Percentiles rank a stretch among this genome's conserved stretches.
Conservation (phyloP, 2,113 vertebrate genomes). For the Elephantulus edwardii region DNA sequence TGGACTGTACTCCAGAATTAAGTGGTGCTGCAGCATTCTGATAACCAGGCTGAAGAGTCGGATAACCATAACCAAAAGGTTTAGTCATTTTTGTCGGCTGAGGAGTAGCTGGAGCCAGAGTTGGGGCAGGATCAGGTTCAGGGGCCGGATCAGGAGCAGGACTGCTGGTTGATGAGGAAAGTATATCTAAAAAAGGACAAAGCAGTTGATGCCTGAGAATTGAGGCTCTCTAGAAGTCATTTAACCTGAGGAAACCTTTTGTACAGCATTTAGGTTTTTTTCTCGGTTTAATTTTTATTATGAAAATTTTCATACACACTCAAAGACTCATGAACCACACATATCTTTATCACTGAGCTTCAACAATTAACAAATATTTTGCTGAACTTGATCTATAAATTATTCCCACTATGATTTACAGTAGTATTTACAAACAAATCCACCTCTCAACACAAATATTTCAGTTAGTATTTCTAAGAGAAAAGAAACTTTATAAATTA, state of each 20-base stretch:
- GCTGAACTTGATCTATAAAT: background rate
- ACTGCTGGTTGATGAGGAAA: constrained; percentile 81
- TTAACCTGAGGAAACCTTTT: background rate
- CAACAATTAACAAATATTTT: background rate
- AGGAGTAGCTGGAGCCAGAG: constrained; percentile 80
- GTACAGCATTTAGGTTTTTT: background rate
- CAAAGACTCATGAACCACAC: background rate
- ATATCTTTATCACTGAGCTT: background rate
- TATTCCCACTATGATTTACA: background rate
- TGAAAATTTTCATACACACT: background rate
- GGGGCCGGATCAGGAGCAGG: constrained; percentile 82
- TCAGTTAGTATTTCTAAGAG: background rate
- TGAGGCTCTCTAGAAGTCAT: background rate
- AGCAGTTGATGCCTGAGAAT: background rate
- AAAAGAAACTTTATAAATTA: background rate
- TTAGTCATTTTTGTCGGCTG: constrained; percentile 85
- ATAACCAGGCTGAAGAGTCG: constrained; percentile 89
- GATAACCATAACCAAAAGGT: constrained; percentile 93
- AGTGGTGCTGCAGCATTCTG: constrained; percentile 84
- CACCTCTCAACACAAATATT: background rate
- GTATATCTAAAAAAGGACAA: constrained; percentile 78
- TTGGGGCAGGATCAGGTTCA: constrained; percentile 71
- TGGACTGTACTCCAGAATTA: constrained; percentile 80
- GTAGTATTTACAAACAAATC: background rate
- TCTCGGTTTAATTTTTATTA: background rate